These are phyloP conservation scores for Cylas formicarius DNA, from an alignment of 1,140 invertebrate species.

Conservation along the genomic window DNA sequence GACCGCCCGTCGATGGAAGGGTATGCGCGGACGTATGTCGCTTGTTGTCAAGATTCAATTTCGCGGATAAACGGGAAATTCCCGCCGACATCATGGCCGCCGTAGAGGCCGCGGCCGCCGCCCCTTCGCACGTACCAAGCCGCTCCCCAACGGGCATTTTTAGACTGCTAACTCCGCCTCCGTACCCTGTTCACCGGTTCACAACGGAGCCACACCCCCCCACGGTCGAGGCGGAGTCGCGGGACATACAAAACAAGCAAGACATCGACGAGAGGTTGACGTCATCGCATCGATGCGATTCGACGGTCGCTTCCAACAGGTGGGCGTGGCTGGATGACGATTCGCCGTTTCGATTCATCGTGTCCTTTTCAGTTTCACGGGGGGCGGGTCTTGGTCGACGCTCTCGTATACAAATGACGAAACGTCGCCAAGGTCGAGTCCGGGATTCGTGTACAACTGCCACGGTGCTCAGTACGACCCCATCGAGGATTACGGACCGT, in stretches of 20 bases:
- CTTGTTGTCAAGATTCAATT: constrained; percentile 2
- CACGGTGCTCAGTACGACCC: constrained; percentile 3
- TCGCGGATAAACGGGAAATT: constrained; percentile 2
- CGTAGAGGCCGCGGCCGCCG: constrained; percentile 3
- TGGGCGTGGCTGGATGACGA: too few relatives aligned
- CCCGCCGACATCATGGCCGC: neutral
- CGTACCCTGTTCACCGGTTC: too few relatives aligned
- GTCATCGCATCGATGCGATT: too few relatives aligned
- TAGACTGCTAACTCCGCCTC: constrained; percentile 1
- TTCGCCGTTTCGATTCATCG: too few relatives aligned
- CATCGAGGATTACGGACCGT: neutral
- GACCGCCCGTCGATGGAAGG: neutral
- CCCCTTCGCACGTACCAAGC: neutral
- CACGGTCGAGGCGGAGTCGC: too few relatives aligned
- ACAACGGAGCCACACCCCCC: too few relatives aligned
- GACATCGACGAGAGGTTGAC: too few relatives aligned
- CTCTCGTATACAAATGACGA: too few relatives aligned
- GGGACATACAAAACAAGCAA: too few relatives aligned
- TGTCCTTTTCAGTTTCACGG: constrained; percentile 1
- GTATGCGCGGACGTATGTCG: constrained; percentile 10
- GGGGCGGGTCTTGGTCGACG: neutral
- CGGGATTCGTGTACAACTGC: neutral
- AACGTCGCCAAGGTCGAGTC: neutral
- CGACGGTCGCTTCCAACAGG: too few relatives aligned
- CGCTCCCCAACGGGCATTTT: neutral